phyloP scores from a whole-genome alignment of 2,797 vertebrate species.

The Brachyrhaphis roseni region DNA sequence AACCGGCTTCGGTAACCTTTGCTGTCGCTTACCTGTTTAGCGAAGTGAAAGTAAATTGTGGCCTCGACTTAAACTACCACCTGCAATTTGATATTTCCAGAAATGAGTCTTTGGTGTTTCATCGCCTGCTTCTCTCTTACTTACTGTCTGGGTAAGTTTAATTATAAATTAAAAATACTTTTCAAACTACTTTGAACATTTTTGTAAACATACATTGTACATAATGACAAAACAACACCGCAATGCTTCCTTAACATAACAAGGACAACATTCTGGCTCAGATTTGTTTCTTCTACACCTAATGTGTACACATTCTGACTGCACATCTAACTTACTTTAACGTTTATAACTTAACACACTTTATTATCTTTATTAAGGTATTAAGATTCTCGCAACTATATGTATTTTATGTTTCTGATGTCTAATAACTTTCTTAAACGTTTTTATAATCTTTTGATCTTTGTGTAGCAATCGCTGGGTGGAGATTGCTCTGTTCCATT shows the following conservation, averaged over 20 bases:
- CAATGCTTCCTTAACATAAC: no score
- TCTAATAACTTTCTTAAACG: background rate
- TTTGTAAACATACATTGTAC: background rate
- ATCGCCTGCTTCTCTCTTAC: accelerated
- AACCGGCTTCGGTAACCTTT: no score
- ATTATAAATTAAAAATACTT: background rate
- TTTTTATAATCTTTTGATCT: background rate
- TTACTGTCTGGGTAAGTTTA: background rate
- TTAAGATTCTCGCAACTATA: background rate
- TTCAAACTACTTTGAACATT: background rate
- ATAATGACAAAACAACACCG: background rate
- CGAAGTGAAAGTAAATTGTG: background rate
- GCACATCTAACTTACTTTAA: background rate
- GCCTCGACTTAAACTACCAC: accelerated
- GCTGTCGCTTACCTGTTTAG: background rate
- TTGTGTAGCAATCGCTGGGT: background rate
- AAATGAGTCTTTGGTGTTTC: background rate
- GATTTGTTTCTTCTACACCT: background rate
- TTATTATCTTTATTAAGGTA: background rate
- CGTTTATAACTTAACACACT: background rate
- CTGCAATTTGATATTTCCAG: no score
- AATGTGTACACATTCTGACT: background rate
- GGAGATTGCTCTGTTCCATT: background rate
- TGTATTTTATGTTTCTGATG: background rate
- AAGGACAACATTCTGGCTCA: background rate